A percentile compares a stretch with the other conserved stretches of the same genome.
These are phyloP conservation scores for Pseudomyrmex pallidus DNA, from an alignment of 1,140 invertebrate genomes.

Conservation along the genomic window DNA sequence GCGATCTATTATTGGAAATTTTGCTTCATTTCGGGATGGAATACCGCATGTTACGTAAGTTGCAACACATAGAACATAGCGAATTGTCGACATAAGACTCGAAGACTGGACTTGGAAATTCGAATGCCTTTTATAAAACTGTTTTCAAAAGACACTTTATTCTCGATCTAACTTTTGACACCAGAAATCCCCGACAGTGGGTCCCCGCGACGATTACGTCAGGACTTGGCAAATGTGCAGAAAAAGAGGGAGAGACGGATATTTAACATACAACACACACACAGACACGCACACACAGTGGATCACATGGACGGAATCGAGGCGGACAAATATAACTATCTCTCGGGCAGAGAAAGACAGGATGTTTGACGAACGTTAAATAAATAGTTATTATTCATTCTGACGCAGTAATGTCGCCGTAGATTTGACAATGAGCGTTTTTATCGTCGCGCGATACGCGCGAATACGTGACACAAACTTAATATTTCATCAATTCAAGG, in stretches of 20 bases:
- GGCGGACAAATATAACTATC: conserved; percentile 34
- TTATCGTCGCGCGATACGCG: not conserved
- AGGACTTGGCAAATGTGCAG: conserved; percentile 36
- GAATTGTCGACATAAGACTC: not conserved
- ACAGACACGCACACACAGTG: not conserved
- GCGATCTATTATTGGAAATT: conserved; percentile 8
- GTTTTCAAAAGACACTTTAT: conserved; percentile 17
- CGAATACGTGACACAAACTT: conserved; percentile 15
- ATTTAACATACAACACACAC: not conserved
- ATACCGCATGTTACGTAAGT: not conserved
- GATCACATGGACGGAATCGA: conserved; percentile 8
- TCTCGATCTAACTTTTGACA: conserved; percentile 3
- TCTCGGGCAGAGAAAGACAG: conserved; percentile 15
- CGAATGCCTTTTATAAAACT: conserved; percentile 19
- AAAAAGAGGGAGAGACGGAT: conserved; percentile 24
- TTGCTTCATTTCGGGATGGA: not conserved
- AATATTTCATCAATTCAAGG: not conserved
- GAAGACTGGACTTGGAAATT: not conserved
- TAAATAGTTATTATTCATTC: conserved; percentile 40
- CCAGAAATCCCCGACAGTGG: not conserved
- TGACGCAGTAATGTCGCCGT: conserved; percentile 7
- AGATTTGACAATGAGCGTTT: conserved; percentile 31
- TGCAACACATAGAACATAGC: not conserved
- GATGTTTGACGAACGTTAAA: conserved; percentile 35
- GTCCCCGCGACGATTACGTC: conserved; percentile 26